These are phyloP conservation scores for Troides helena DNA, from an alignment of 2,888 invertebrate species.

Conservation along the genomic window DNA sequence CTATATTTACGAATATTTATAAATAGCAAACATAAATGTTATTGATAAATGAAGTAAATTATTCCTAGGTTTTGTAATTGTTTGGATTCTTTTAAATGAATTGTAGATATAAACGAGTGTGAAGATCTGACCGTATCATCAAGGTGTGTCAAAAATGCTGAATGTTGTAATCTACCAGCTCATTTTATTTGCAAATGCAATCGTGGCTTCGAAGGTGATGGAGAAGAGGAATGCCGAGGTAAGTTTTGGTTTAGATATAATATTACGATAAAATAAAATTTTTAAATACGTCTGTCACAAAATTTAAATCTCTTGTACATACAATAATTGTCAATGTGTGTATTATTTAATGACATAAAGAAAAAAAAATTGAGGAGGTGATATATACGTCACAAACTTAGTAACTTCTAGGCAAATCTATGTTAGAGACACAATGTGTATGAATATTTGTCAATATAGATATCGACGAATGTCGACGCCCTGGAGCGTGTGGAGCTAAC, in stretches of 20 bases:
- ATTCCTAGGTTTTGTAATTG: not conserved
- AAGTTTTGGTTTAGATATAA: constrained; percentile 23
- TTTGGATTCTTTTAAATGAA: constrained; percentile 11
- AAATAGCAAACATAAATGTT: too few species aligned
- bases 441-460: constrained; percentile 70
- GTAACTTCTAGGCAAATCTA: too few species aligned
- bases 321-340: too few species aligned
- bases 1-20: too few species aligned
- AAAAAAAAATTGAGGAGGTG: too few species aligned
- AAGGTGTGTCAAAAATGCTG: constrained; percentile 93
- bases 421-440: not conserved
- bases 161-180: constrained; percentile 96
- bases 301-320: too few species aligned
- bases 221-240: constrained; percentile 92
- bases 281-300: too few species aligned
- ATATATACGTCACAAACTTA: not conserved
- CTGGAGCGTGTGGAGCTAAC: constrained; percentile 89
- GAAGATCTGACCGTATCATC: constrained; percentile 90
- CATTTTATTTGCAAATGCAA: constrained; percentile 97
- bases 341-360: too few species aligned
- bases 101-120: constrained; percentile 91
- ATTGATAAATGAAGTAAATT: too few species aligned
- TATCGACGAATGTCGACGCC: constrained; percentile 92
- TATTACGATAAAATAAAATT: not conserved
- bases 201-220: constrained; percentile 94